Percentiles rank a stretch among this genome's conserved stretches.
Conservation (phyloP, 2,888 invertebrate species). For the Drosophila ustulata region DNA sequence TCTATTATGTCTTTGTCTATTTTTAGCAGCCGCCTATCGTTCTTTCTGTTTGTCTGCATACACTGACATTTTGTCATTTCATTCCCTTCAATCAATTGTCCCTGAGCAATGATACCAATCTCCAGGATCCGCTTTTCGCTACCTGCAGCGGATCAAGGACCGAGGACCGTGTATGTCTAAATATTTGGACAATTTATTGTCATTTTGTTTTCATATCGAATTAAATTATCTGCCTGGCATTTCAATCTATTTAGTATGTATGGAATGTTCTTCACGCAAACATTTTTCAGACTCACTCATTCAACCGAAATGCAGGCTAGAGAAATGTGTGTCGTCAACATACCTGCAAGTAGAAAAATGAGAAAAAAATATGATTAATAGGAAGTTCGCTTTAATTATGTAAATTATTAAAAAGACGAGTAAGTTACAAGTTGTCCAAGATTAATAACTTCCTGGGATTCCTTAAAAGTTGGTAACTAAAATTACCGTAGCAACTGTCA, state of each 20-base stretch:
- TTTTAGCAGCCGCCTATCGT: too few species aligned
- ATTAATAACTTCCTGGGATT: conserved; percentile 3
- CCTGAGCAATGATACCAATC: conserved; percentile 24
- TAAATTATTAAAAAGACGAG: background rate
- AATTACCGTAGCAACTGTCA: conserved; percentile 73
- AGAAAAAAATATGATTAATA: conserved; percentile 24
- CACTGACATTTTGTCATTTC: conserved; percentile 50
- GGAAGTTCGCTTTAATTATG: conserved; percentile 7
- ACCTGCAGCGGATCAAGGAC: conserved; percentile 27
- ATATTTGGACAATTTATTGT: conserved; percentile 61
- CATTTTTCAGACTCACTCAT: conserved; percentile 20
- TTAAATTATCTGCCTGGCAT: conserved; percentile 3
- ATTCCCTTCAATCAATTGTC: conserved; percentile 58
- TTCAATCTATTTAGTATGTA: conserved; percentile 15
- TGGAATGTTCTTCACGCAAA: background rate
- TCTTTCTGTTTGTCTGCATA: conserved; percentile 27
- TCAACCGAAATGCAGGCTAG: background rate
- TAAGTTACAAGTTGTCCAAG: background rate
- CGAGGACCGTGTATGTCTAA: conserved; percentile 22
- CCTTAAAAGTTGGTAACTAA: conserved; percentile 9
- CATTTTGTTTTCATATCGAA: conserved; percentile 31
- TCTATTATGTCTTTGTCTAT: conserved; percentile 65
- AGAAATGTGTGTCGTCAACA: conserved; percentile 28
- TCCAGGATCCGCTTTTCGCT: conserved; percentile 8
- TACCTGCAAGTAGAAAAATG: conserved; percentile 62